Percentiles rank a stretch among this genome's conserved stretches.
These are phyloP conservation scores for Glaucidium brasilianum DNA, from an alignment of 2,113 vertebrate genomes.

Conservation along the genomic window DNA sequence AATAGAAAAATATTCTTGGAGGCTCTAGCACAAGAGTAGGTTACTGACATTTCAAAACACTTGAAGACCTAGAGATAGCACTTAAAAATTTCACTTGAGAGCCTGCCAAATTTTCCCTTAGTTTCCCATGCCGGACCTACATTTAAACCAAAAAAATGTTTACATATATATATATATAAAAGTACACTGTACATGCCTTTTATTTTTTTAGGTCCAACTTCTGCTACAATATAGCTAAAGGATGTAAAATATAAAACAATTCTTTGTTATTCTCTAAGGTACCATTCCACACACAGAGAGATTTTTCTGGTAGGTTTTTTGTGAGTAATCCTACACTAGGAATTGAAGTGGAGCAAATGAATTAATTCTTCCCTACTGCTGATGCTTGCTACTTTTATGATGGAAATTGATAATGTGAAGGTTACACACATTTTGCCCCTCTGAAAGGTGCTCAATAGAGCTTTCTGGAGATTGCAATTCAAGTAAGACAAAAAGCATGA, in stretches of 20 bases:
- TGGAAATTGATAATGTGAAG: neutral
- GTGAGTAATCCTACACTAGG: neutral
- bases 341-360: neutral
- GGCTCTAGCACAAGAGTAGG: neutral
- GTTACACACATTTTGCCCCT: neutral
- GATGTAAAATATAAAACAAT: neutral
- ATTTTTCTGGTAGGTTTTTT: neutral
- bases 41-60: neutral
- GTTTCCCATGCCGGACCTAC: neutral
- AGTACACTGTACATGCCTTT: neutral
- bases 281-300: accelerated
- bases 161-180: neutral
- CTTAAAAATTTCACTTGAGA: neutral
- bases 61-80: neutral
- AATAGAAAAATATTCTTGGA: neutral
- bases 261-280: neutral
- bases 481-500: neutral
- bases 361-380: neutral
- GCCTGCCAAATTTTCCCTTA: neutral
- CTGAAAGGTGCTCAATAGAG: neutral
- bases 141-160: neutral
- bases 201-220: neutral
- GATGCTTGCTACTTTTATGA: neutral
- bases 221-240: neutral
- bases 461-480: neutral